Evolutionary conservation across 2,888 invertebrate genomes (phyloP), one percentile per base, ranked within the genome.

Genomic region (Lepidochitona cinerea): DNA sequence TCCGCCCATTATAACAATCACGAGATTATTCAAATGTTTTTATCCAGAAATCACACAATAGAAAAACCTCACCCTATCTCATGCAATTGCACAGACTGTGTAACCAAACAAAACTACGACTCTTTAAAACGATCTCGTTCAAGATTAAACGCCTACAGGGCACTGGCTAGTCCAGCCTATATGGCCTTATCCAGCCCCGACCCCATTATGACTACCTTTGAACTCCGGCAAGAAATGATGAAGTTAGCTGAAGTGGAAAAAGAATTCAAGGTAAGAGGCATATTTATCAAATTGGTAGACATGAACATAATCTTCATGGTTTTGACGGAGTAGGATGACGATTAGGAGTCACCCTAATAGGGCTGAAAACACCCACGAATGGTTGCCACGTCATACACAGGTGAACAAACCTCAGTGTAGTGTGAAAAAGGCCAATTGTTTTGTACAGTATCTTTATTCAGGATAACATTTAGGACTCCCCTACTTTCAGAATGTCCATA

Each of bases 1-100:
- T 94, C 95, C 12, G 94, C 95, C 4, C 94, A 94, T 84, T 92
- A 92, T 81, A 94, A 94, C 7, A 93, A 94, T 85, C 94, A 93
- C 84, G 94, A 95, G 85, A 93, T 94, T 59, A 93, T 95, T 64
- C 92, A 93, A 80, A 89, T 94, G 86, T 92, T 95, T 71, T 92
- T 94, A 18, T 92, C 93, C 49, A 91, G 94, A 41, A 94, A 94
- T 18, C 95, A 95, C 85, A 90, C 88, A n/a, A 93, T 95, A 37
- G 89, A 89, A 18, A 92, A 92, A 81, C 94, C 95, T 0, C 95
- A 95, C 88, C 85, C 88, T 2, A 90, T 90, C 77, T 90, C 89
- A 29, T 90, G 90, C 75, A 88, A 86, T 70, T 90, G 90, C 75
- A 86, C 83, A 26, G 90, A 90, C 80, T 90, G 90, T 77, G 88